Conservation (phyloP, 2,888 invertebrate genomes). For the Synergus japonicus region DNA sequence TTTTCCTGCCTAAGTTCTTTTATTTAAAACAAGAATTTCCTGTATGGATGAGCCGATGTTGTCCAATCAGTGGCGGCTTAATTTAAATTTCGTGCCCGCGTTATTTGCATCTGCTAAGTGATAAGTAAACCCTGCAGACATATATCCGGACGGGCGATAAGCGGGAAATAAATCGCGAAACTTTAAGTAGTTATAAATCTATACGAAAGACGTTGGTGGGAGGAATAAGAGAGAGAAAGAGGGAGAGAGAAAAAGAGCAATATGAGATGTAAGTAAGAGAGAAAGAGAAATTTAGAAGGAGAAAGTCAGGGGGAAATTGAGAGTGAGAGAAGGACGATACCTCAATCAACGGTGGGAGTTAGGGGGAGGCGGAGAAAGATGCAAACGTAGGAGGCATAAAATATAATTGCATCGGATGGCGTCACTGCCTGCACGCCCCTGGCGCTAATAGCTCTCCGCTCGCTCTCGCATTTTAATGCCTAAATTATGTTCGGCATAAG, state of each 20-base stretch:
- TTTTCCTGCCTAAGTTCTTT: neutral
- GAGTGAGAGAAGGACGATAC: constrained; percentile 47
- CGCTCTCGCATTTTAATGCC: constrained; percentile 75
- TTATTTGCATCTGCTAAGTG: constrained; percentile 77
- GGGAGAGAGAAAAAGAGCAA: constrained; percentile 53
- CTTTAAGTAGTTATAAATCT: constrained; percentile 78
- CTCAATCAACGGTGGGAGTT: constrained; percentile 44
- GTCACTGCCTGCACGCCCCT: constrained; percentile 72
- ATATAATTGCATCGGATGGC: constrained; percentile 76
- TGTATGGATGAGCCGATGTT: constrained; percentile 53
- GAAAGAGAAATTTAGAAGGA: constrained; percentile 43
- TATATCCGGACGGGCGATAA: constrained; percentile 75
- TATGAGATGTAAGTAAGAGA: constrained; percentile 44
- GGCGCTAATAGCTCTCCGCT: constrained; percentile 71
- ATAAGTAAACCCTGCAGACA: constrained; percentile 76
- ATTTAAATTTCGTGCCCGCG: constrained; percentile 62
- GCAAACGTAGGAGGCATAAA: constrained; percentile 74
- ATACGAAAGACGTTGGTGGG: constrained; percentile 70
- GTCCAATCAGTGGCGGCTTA: constrained; percentile 66
- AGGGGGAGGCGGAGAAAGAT: constrained; percentile 47
- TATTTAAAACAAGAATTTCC: neutral
- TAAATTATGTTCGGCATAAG: constrained; percentile 75
- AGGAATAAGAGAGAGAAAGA: constrained; percentile 54
- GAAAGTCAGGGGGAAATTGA: constrained; percentile 50
- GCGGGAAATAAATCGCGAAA: constrained; percentile 77